A percentile compares a stretch with the other conserved stretches of the same genome.
Conservation (phyloP, 2,113 vertebrate species). For the Cheirogaleus medius region DNA sequence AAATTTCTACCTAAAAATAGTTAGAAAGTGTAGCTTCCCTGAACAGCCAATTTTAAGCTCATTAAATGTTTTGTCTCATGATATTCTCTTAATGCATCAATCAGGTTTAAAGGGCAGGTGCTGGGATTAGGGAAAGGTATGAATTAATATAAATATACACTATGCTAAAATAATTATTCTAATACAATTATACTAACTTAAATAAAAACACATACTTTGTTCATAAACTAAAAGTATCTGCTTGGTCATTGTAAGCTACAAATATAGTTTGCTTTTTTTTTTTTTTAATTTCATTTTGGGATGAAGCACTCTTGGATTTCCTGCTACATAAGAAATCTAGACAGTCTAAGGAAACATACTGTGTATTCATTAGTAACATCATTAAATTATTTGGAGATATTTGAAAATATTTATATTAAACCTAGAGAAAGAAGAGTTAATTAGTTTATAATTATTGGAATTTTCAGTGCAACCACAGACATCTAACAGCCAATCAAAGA, state of each 20-base stretch:
- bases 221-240: slow-evolving; percentile 29
- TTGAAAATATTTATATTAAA: slow-evolving; percentile 76
- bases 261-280: not conserved
- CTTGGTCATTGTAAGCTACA: slow-evolving; percentile 15
- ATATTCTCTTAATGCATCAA: slow-evolving; percentile 79
- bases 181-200: not conserved
- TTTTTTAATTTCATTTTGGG: slow-evolving; percentile 45
- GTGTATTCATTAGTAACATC: slow-evolving; percentile 60
- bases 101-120: slow-evolving; percentile 72
- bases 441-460: slow-evolving; percentile 80
- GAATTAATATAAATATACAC: slow-evolving; percentile 47
- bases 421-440: slow-evolving; percentile 69
- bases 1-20: slow-evolving; percentile 79
- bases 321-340: slow-evolving; percentile 61
- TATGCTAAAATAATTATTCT: slow-evolving; percentile 38
- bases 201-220: slow-evolving; percentile 27
- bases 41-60: slow-evolving; percentile 77
- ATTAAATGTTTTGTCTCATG: slow-evolving; percentile 67
- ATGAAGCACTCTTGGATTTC: slow-evolving; percentile 59
- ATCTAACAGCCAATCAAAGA: slow-evolving; percentile 81
- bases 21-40: slow-evolving; percentile 73
- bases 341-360: slow-evolving; percentile 69
- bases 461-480: slow-evolving; percentile 95
- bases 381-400: slow-evolving; percentile 41
- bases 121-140: slow-evolving; percentile 71